A percentile compares a stretch with the other conserved stretches of the same genome.
These are phyloP conservation scores for Crotophaga sulcirostris DNA, from an alignment of 2,113 vertebrate genomes.

Conservation along the genomic window DNA sequence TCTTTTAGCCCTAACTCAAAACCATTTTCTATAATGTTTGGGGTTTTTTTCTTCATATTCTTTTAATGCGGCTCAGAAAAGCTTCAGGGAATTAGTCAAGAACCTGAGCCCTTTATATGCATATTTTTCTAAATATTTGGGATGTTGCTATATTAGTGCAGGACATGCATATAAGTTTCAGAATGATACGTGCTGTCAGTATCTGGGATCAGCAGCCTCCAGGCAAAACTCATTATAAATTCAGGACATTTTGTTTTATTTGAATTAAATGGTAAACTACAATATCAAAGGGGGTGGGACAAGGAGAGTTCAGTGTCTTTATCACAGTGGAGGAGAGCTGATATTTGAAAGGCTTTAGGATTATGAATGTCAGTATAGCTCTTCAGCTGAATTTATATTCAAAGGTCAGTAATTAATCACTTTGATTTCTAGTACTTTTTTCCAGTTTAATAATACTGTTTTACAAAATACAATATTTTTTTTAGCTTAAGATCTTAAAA, in stretches of 20 bases:
- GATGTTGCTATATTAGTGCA: background rate
- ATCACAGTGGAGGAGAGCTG: background rate
- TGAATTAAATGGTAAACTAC: background rate
- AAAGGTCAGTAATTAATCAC: background rate
- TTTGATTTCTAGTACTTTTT: background rate
- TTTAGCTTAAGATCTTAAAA: background rate
- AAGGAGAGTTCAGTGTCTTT: background rate
- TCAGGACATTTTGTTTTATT: background rate
- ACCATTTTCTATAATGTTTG: accelerated
- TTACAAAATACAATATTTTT: background rate
- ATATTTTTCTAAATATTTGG: background rate
- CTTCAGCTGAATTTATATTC: background rate
- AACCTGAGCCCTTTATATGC: background rate
- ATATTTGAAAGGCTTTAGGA: background rate
- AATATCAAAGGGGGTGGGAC: background rate
- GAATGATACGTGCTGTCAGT: background rate
- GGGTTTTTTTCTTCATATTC: background rate
- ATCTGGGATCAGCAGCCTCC: background rate
- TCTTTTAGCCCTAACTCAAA: background rate
- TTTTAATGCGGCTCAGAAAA: background rate
- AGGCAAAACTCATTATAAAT: background rate
- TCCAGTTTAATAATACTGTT: background rate
- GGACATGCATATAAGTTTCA: background rate
- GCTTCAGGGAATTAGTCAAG: background rate
- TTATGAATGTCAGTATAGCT: background rate